Base-by-base conservation (phyloP, 2,888 invertebrate genomes). In the Melolontha melolontha region DNA sequence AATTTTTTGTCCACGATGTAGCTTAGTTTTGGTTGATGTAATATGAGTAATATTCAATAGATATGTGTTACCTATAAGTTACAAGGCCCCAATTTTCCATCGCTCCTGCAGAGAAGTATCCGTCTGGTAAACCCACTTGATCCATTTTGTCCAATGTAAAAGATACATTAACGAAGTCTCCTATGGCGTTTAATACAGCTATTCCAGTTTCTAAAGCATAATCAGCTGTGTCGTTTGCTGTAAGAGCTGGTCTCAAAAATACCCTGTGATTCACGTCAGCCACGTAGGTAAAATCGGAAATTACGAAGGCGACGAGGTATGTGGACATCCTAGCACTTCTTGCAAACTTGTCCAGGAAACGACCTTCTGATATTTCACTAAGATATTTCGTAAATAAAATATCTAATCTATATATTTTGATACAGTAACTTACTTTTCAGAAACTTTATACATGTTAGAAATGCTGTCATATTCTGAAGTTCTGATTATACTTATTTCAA, bases 81-180 rank as follows among this genome's bases (percentile, higher is more conserved):
- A 94, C 91, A 47, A 96, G 82, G 5, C 96, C 96, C 96, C 96
- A 96, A 80, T 96, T 97, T 80, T 97, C 96, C 96, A 96, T 96
- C 40, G 95, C 96, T 16, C 92, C 92, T 70, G 92, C 90, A 27
- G 89, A 86, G 77, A 95, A 95, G 42, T 70, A 72, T 7, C 42
- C 62, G 75, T 95, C 92, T 0, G 95, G 93, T 10, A 96, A 88
- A 0, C 94, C 94, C 1, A 92, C 91, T 72, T 93, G 89, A 75
- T 94, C 92, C 78, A 93, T 84, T 81, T 95, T 94, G 0, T 87
- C 86, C 2, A 74, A 22, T 39, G 47, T 81, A 73, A 88, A 89
- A 1, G 41, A 14, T 6, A 87, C 78, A 0, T 80, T 87, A 75
- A 92, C 86, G 80, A 89, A 88, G 54, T 85, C 73, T 75, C 83